A percentile compares a stretch with the other conserved stretches of the same genome.
Evolutionary conservation across 1,140 invertebrate species (phyloP).

Genomic region (Nasonia giraulti): DNA sequence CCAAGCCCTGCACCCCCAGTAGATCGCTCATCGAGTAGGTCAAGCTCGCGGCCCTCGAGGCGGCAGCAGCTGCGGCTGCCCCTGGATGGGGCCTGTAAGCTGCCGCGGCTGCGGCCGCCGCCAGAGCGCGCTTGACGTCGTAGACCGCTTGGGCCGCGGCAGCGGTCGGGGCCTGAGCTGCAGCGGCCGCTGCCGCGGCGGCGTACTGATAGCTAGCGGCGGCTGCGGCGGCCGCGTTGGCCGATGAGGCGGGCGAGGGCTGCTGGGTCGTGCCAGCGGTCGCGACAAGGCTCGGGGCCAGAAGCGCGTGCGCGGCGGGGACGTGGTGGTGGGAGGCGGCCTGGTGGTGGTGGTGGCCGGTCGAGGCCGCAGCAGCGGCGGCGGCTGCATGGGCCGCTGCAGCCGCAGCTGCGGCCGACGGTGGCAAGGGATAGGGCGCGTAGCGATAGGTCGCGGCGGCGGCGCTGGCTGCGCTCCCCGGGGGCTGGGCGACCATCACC

Average conservation of each 20-base stretch:
- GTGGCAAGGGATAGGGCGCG: conserved; percentile 75
- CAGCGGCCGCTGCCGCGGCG: conserved; percentile 66
- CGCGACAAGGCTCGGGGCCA: conserved; percentile 72
- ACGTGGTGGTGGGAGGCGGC: conserved; percentile 69
- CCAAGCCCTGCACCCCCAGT: conserved; percentile 79
- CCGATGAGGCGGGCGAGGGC: conserved; percentile 73
- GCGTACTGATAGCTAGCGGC: conserved; percentile 76
- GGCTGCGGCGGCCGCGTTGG: conserved; percentile 73
- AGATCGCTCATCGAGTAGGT: conserved; percentile 83
- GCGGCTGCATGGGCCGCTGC: conserved; percentile 70
- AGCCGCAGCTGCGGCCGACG: conserved; percentile 66
- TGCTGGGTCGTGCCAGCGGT: conserved; percentile 68
- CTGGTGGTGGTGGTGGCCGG: conserved; percentile 72
- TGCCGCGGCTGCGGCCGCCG: conserved; percentile 69
- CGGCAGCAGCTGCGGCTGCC: conserved; percentile 68
- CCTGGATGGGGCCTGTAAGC: conserved; percentile 73
- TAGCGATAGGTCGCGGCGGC: conserved; percentile 80
- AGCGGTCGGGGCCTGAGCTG: conserved; percentile 69
- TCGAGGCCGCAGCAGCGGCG: conserved; percentile 69
- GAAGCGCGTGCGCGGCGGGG: conserved; percentile 69
- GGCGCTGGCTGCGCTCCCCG: conserved; percentile 74
- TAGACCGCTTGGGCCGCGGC: conserved; percentile 72
- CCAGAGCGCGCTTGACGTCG: conserved; percentile 74
- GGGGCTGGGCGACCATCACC: conserved; percentile 83
- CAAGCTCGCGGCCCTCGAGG: conserved; percentile 73